These are phyloP conservation scores for Oreortyx pictus DNA, from an alignment of 2,797 vertebrate species.

Conservation along the genomic window DNA sequence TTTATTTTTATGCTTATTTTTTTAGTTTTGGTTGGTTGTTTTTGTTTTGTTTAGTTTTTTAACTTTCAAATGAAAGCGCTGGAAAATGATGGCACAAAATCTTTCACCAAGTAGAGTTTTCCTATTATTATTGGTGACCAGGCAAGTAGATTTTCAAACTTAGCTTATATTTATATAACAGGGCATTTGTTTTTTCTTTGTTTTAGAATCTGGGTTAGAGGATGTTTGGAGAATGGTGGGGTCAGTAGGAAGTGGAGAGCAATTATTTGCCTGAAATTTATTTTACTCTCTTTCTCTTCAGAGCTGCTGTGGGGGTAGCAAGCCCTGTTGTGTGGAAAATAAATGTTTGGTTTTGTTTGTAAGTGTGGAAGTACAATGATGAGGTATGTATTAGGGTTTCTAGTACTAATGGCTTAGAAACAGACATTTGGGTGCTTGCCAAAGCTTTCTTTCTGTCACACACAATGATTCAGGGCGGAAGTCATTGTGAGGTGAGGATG, in stretches of 20 bases:
- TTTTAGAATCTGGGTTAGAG: slow-evolving; percentile 51
- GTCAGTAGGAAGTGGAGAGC: slow-evolving; percentile 42
- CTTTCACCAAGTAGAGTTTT: slow-evolving; percentile 16
- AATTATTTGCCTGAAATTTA: slow-evolving; percentile 54
- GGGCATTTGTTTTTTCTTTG: slow-evolving; percentile 57
- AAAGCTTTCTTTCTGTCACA: slow-evolving; percentile 51
- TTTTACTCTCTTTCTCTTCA: slow-evolving; percentile 13
- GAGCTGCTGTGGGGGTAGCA: slow-evolving; percentile 1
- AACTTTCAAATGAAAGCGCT: slow-evolving; percentile 5
- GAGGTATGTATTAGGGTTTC: neutral
- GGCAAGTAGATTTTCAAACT: slow-evolving; percentile 30
- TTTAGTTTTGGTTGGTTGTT: neutral
- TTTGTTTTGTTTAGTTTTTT: neutral
- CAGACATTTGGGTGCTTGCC: slow-evolving; percentile 18
- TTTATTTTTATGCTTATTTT: rapidly evolving
- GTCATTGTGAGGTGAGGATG: slow-evolving; percentile 35
- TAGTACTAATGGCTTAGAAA: slow-evolving; percentile 62
- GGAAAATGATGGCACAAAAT: neutral
- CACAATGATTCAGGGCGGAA: slow-evolving; percentile 54
- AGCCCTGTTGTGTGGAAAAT: slow-evolving; percentile 51
- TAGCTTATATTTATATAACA: slow-evolving; percentile 45
- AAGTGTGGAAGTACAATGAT: slow-evolving; percentile 29
- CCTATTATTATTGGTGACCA: neutral
- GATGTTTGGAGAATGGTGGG: slow-evolving; percentile 50
- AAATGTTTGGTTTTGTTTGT: slow-evolving; percentile 26